These are phyloP conservation scores for Dugesia japonica DNA, from an alignment of 2,888 invertebrate genomes.

Conservation along the genomic window DNA sequence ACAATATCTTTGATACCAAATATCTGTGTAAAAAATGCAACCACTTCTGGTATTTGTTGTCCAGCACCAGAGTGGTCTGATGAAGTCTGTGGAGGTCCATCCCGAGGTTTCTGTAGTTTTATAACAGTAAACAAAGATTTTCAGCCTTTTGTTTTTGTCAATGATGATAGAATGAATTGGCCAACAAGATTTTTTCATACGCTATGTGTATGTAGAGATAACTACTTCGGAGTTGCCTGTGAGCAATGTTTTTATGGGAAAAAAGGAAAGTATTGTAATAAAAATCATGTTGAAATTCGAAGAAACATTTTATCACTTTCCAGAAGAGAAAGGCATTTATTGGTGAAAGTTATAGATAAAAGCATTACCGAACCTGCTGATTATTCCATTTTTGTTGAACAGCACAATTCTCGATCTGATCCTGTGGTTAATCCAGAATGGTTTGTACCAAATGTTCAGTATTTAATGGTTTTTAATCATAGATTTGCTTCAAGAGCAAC, in stretches of 20 bases:
- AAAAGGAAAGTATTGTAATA: slow-evolving; percentile 14
- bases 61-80: background rate
- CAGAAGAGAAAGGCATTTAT: background rate
- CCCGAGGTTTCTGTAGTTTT: slow-evolving; percentile 5
- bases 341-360: background rate
- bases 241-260: slow-evolving; percentile 28
- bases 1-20: background rate
- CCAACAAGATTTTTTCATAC: slow-evolving; percentile 28
- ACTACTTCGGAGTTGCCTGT: slow-evolving; percentile 29
- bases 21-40: background rate
- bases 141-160: background rate
- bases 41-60: slow-evolving; percentile 27
- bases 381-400: slow-evolving; percentile 24
- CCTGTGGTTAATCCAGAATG: slow-evolving; percentile 23
- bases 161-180: slow-evolving; percentile 29
- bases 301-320: slow-evolving; percentile 25
- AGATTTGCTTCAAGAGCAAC: slow-evolving; percentile 25
- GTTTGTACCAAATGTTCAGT: slow-evolving; percentile 23
- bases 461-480: slow-evolving; percentile 26
- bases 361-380: background rate
- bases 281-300: background rate
- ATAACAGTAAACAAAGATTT: background rate
- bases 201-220: slow-evolving; percentile 21
- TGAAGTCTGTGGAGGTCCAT: slow-evolving; percentile 27
- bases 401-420: slow-evolving; percentile 27